Evolutionary conservation across 2,797 vertebrate species (phyloP).

Genomic region (Coregonus ussuriensis): DNA sequence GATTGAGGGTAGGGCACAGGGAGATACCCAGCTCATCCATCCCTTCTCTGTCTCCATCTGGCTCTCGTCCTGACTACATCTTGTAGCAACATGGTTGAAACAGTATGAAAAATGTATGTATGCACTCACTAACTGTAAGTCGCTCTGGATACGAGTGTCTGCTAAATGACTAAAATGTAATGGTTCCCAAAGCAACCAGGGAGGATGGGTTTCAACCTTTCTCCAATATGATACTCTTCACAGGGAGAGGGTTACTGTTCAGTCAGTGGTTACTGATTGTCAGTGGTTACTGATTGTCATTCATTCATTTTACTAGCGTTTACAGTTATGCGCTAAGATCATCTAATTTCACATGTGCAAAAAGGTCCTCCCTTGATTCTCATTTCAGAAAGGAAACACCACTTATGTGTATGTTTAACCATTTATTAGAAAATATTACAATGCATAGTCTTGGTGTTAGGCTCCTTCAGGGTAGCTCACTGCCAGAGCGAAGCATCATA

Average conservation of each 20-base stretch:
- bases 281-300: not conserved
- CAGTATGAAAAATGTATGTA: no score
- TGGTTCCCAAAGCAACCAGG: constrained; percentile 68
- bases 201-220: constrained; percentile 51
- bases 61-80: constrained; percentile 22
- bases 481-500: no score
- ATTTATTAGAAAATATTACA: no score
- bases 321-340: constrained; percentile 3
- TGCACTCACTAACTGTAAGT: no score
- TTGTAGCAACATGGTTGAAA: constrained; percentile 20
- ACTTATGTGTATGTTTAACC: no score
- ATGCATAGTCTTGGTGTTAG: no score
- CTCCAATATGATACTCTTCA: constrained; percentile 6
- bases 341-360: not conserved
- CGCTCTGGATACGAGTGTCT: no score
- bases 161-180: no score
- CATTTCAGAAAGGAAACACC: no score
- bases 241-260: constrained; percentile 21
- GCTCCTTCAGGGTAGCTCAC: no score
- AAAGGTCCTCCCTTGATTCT: not conserved
- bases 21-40: constrained; percentile 21
- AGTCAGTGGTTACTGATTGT: constrained; percentile 17
- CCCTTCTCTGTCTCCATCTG: constrained; percentile 24
- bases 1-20: not conserved
- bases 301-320: not conserved